These are phyloP conservation scores for Athalia circularis DNA, from an alignment of 2,888 invertebrate species.

Conservation along the genomic window DNA sequence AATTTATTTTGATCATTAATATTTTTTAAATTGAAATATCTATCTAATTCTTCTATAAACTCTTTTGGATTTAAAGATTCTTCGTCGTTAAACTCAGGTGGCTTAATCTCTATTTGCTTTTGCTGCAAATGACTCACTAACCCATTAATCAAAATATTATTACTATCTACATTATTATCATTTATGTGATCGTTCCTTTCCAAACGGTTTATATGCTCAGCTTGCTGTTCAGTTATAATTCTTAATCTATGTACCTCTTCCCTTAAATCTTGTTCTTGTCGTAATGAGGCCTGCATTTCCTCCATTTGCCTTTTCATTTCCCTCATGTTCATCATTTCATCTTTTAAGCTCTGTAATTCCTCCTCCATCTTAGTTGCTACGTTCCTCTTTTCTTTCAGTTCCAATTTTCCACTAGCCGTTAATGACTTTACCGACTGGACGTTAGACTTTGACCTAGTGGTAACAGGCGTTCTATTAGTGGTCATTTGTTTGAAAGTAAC, in stretches of 20 bases:
- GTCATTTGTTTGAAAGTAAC: not conserved
- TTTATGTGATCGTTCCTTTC: not conserved
- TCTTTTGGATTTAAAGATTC: slow-evolving; percentile 26
- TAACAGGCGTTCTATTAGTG: not conserved
- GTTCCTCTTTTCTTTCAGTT: not conserved
- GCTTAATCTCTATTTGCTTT: slow-evolving; percentile 12
- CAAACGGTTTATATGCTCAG: not conserved
- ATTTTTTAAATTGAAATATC: slow-evolving; percentile 32
- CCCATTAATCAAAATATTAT: slow-evolving; percentile 6
- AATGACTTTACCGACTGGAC: not conserved
- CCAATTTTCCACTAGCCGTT: not conserved
- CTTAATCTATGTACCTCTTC: not conserved
- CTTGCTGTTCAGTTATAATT: not conserved
- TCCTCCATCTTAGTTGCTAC: not conserved
- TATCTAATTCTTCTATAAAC: slow-evolving; percentile 25
- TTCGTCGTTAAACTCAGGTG: slow-evolving; percentile 13
- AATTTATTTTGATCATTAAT: not conserved
- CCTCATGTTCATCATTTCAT: not conserved
- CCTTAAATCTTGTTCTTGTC: not conserved
- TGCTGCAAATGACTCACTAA: slow-evolving; percentile 11
- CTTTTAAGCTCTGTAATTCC: slow-evolving; percentile 5
- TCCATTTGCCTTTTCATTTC: slow-evolving; percentile 2
- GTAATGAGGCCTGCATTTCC: not conserved
- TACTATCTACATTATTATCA: not conserved
- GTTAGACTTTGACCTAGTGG: not conserved